Evolutionary conservation across 2,888 invertebrate species (phyloP), one percentile per base, ranked within the genome.

Genomic region (Galerucella nymphaeae): DNA sequence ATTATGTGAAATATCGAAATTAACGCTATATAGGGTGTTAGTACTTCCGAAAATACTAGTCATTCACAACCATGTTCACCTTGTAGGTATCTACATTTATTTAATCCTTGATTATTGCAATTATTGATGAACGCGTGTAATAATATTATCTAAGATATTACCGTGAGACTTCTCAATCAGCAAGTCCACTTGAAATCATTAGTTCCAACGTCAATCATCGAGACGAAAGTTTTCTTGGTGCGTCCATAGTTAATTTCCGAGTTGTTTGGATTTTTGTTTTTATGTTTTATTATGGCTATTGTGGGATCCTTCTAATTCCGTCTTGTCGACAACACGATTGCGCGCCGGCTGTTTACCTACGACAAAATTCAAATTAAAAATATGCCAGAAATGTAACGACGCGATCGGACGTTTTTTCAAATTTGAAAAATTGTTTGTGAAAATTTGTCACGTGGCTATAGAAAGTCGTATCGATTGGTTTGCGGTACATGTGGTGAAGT

Each of bases 241-340:
- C 18, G 55, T 38, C 16, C 57, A 11, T 45, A 67, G 23, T 48
- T 11, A 67, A 38, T 45, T 62, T 20, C 45, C 14, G 23, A 67
- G 38, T 55, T 38, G 66, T 57, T 16, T 57, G 50, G 68, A 59
- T 68, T 69, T 62, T 63, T 61, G 53, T 70, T 70, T 70, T 63
- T 70, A 64, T 70, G 70, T 70, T 70, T 70, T 70, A 68, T 67
- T 11, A 74, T 70, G 68, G 78, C 80, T 82, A 78, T 80, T 80
- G 80, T 81, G 80, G 77, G 79, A 78, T 77, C 77, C 77, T 75
- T 83, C 83, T 83, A 83, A 83, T 80, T 84, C 80, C 79, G 83
- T 81, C 78, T 73, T 76, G 76, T 74, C 70, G 76, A 74, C 68
- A 70, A 63, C 72, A 81, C 83, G 83, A 83, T 79, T 73, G 82